These are phyloP conservation scores for Clepsis dumicolana DNA, from an alignment of 2,888 invertebrate species.

Conservation along the genomic window DNA sequence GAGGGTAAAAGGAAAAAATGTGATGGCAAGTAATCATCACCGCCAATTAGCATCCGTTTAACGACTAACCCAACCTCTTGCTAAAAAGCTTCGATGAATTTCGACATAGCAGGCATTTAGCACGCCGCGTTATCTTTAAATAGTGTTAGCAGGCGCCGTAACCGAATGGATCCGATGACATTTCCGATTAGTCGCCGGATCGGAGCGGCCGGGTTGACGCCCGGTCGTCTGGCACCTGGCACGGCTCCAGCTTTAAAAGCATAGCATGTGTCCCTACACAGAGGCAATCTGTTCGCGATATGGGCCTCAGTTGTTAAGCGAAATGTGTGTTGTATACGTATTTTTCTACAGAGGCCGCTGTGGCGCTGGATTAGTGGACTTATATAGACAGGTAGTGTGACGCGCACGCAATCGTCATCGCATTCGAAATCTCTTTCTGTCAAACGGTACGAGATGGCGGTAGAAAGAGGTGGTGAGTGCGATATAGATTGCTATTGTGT, in stretches of 20 bases:
- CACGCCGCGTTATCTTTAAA: background rate
- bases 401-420: too few species aligned
- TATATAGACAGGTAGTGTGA: too few species aligned
- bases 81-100: too few species aligned
- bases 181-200: constrained; percentile 42
- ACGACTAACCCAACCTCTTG: too few species aligned
- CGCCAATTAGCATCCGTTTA: too few species aligned
- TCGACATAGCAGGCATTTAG: background rate
- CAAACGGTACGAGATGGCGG: too few species aligned
- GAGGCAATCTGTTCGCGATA: constrained; percentile 26
- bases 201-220: constrained; percentile 66
- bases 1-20: too few species aligned
- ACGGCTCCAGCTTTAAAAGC: constrained; percentile 57
- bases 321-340: background rate
- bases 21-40: too few species aligned
- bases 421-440: too few species aligned
- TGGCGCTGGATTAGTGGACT: too few species aligned
- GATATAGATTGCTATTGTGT: too few species aligned
- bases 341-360: background rate
- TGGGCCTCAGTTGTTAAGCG: background rate
- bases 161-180: constrained; percentile 8
- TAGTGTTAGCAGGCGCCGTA: background rate
- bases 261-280: constrained; percentile 13
- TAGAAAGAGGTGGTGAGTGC: too few species aligned
- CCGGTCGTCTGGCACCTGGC: constrained; percentile 74